Percentiles rank a stretch among this genome's conserved stretches.
These are phyloP conservation scores for Syrista parreyssii DNA, from an alignment of 2,888 invertebrate species.

Conservation along the genomic window DNA sequence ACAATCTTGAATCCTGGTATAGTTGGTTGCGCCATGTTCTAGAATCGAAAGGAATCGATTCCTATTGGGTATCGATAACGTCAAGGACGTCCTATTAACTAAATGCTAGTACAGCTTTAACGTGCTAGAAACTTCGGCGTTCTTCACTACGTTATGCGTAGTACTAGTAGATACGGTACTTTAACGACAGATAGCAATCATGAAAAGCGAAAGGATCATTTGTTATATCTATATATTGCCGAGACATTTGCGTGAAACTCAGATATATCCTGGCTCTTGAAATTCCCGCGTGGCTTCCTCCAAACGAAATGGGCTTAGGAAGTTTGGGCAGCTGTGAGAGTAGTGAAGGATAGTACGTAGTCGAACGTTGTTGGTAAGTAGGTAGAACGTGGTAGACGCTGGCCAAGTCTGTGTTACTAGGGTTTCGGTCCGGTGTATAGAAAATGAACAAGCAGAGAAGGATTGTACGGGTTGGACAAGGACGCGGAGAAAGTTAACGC, in stretches of 20 bases:
- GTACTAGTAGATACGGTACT: background rate
- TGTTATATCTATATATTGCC: background rate
- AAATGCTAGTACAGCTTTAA: background rate
- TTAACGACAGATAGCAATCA: background rate
- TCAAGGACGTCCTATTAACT: background rate
- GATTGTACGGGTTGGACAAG: conserved; percentile 10
- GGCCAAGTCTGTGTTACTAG: background rate
- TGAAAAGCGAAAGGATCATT: background rate
- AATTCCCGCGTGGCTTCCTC: background rate
- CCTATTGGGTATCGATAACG: background rate
- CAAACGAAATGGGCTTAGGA: background rate
- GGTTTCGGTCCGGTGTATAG: background rate
- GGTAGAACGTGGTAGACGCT: background rate
- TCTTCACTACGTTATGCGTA: background rate
- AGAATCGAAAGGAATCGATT: background rate
- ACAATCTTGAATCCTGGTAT: background rate
- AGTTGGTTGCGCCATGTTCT: background rate
- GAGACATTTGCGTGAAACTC: background rate
- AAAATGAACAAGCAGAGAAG: background rate
- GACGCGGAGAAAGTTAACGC: conserved; percentile 18
- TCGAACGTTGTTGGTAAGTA: background rate
- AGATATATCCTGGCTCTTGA: background rate
- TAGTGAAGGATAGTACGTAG: background rate
- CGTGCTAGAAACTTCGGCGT: background rate
- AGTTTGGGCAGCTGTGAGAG: background rate